phyloP scores from a whole-genome alignment of 2,113 vertebrate genomes.

The Oreochromis niloticus region DNA sequence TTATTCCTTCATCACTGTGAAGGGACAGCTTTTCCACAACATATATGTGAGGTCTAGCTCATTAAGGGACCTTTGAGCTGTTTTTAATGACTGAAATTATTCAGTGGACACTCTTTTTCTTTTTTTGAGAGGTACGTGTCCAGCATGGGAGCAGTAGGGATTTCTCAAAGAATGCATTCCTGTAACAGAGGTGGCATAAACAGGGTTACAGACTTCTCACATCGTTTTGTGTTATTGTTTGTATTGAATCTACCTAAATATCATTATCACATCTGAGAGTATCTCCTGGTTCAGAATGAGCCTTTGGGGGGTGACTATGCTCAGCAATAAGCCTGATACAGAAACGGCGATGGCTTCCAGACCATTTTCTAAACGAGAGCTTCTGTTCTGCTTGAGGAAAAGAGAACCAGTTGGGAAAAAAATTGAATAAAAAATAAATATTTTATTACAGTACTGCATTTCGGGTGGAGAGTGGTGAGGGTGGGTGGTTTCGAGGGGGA shows the following conservation, averaged over 20 bases:
- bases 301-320: background rate
- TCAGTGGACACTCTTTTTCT: background rate
- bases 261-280: background rate
- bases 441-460: background rate
- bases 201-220: background rate
- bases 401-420: rapidly evolving
- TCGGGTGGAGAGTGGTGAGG: background rate
- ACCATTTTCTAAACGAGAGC: background rate
- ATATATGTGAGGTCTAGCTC: background rate
- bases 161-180: background rate
- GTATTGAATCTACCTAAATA: background rate
- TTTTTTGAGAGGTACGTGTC: background rate
- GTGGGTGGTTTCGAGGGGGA: background rate
- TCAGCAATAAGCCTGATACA: background rate
- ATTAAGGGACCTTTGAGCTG: background rate
- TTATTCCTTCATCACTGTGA: background rate
- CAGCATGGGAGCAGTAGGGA: background rate
- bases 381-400: background rate
- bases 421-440: background rate
- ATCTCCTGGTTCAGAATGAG: background rate
- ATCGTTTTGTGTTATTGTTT: background rate
- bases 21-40: background rate
- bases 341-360: rapidly evolving
- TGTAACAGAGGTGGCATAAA: background rate
- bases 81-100: background rate